Percentiles rank a stretch among this genome's conserved stretches.
phyloP scores from a whole-genome alignment of 1,140 invertebrate genomes.

The Oppia nitens region DNA sequence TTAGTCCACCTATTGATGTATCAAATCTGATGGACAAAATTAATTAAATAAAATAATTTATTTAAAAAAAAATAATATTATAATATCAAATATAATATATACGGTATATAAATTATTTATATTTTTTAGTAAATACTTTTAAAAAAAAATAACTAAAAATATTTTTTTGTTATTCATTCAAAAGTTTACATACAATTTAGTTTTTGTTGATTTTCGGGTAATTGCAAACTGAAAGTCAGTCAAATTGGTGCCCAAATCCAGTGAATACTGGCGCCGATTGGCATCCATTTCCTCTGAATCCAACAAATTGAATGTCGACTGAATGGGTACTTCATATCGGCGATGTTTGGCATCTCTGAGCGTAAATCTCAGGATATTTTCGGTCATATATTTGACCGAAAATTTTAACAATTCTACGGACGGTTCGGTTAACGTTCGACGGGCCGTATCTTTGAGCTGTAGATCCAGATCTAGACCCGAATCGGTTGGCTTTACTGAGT shows the following conservation, averaged over 20 bases:
- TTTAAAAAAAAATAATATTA: neutral
- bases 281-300: neutral
- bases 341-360: neutral
- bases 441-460: neutral
- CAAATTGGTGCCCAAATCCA: neutral
- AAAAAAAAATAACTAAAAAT: neutral
- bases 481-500: neutral
- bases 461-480: neutral
- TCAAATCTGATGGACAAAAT: constrained; percentile 29
- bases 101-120: neutral
- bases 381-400: neutral
- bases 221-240: neutral
- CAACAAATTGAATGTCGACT: neutral
- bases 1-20: constrained; percentile 49
- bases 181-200: neutral
- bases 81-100: neutral
- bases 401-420: neutral
- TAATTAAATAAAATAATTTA: neutral
- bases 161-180: neutral
- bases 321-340: neutral
- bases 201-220: neutral
- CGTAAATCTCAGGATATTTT: neutral
- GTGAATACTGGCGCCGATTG: neutral
- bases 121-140: neutral
- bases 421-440: neutral